Base-by-base conservation (phyloP, 2,888 invertebrate genomes). In the Dastarcus helophoroides region DNA sequence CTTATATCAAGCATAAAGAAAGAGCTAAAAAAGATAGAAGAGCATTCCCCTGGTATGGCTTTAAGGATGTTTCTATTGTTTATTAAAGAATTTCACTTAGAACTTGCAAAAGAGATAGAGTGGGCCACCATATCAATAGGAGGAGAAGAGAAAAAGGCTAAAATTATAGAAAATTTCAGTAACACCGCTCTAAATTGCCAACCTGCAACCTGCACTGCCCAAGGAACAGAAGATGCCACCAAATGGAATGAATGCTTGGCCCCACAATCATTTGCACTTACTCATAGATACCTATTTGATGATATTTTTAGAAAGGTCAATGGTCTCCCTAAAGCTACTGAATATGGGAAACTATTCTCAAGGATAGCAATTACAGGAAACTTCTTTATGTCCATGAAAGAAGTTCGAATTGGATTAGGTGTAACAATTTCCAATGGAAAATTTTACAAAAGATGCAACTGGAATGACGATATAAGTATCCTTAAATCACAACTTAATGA, bases 161-260 rank as follows among this genome's bases (percentile, higher is more conserved):
- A 48, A 15, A 48, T 50, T 7, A 32, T 33, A 14, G 42, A 23
- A 15, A 36, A 36, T 6, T 19, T 43, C 14, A 24, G 25, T 2
- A 26, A 16, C 14, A 31, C 33, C 1, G 15, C 19, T 2, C 26
- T 37, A 11, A 10, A n/a, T 5, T 22, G 23, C 2, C 28, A 23
- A 1, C 26, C 21, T 3, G 10, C 38, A 1, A 14, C 4, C 2
- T 5, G 23, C 0, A 8, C 31, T 10, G 16, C 28, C n/a, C 51
- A 52, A 35, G 46, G 41, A 1, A 51, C 49, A 3, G 49, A 52
- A 28, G 49, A 51, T 33, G 48, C 50, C 0, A 46, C 50, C 2
- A 53, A 51, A 35, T 51, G 48, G 46, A 53, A 53, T 33, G 51
- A 53, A 27, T 50, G 47, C 19, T 16, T 50, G 0, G 27, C 44